These are phyloP conservation scores for Porites australiensis DNA, from an alignment of 64 coral and sea anemone genomes.

Conservation along the genomic window DNA sequence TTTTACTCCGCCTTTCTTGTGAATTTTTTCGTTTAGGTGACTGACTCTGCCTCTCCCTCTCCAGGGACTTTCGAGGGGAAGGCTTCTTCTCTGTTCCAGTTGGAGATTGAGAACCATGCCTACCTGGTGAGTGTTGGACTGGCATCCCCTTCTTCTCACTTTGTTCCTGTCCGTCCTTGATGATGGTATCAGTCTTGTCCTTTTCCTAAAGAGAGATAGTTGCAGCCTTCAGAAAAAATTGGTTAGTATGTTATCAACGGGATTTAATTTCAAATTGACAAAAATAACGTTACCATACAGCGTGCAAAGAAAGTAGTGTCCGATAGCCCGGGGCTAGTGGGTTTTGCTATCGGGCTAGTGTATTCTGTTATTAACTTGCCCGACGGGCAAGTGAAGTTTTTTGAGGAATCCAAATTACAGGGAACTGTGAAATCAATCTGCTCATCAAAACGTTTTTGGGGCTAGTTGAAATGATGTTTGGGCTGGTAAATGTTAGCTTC, in stretches of 20 bases:
- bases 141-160: background rate
- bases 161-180: background rate
- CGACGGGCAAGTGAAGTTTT: too few relatives aligned
- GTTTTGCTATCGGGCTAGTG: too few relatives aligned
- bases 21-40: slow-evolving; percentile 19
- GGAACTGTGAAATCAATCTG: too few relatives aligned
- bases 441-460: too few relatives aligned
- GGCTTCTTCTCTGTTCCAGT: background rate
- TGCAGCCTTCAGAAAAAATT: slow-evolving; percentile 41
- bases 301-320: too few relatives aligned
- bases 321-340: too few relatives aligned
- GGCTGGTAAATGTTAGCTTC: too few relatives aligned
- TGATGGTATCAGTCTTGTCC: background rate
- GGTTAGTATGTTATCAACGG: slow-evolving; percentile 8
- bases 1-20: background rate
- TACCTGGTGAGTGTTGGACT: background rate
- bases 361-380: too few relatives aligned
- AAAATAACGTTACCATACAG: too few relatives aligned
- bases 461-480: too few relatives aligned
- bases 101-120: background rate
- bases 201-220: slow-evolving; percentile 26
- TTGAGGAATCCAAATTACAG: too few relatives aligned
- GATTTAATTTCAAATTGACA: background rate
- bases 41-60: slow-evolving; percentile 23
- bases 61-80: background rate